Conservation (phyloP, 2,797 vertebrate species). For the Diglossa cyanea region DNA sequence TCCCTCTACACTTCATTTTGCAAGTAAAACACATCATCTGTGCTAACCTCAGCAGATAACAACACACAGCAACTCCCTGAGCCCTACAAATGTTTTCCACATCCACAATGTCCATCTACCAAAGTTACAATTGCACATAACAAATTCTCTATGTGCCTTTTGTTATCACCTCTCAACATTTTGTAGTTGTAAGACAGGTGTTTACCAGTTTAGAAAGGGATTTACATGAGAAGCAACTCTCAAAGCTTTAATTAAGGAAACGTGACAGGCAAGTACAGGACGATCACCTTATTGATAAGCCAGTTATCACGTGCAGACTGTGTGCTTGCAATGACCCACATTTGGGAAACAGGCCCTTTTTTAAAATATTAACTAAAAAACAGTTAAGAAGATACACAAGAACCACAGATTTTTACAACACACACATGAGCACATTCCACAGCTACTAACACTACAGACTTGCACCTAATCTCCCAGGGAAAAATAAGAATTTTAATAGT, state of each 20-base stretch:
- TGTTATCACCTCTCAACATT: neutral
- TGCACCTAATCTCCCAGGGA: neutral
- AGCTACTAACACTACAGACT: neutral
- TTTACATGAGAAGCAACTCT: neutral
- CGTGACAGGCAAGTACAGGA: neutral
- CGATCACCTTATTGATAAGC: constrained; percentile 25
- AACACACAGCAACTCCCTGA: neutral
- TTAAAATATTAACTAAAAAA: neutral
- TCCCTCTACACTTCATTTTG: neutral
- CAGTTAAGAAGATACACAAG: neutral
- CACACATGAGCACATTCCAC: fast-evolving
- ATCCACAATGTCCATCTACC: neutral
- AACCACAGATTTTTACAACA: neutral
- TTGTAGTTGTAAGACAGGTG: neutral
- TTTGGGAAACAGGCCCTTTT: neutral
- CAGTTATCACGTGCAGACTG: neutral
- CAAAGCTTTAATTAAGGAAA: constrained; percentile 7
- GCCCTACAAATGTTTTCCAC: neutral
- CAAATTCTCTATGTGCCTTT: neutral
- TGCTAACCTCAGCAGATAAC: neutral
- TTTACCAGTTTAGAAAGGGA: neutral
- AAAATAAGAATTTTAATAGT: neutral
- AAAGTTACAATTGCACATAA: neutral
- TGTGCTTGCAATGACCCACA: neutral
- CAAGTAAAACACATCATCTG: neutral